A percentile compares a stretch with the other conserved stretches of the same genome.
phyloP scores from a whole-genome alignment of 1,140 invertebrate species.

The Ips nitidus region DNA sequence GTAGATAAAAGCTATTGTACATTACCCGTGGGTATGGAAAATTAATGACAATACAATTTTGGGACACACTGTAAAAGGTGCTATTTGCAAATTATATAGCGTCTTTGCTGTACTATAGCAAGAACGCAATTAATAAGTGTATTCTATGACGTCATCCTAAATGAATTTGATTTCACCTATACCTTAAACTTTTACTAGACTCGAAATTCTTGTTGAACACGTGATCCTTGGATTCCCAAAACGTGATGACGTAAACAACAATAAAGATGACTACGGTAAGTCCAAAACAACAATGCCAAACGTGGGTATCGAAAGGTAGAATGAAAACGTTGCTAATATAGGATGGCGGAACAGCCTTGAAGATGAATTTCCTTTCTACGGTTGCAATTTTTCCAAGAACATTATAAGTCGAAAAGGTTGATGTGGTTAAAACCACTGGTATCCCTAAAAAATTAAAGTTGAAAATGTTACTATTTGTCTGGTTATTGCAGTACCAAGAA shows the following conservation, averaged over 20 bases:
- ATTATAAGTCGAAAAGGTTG: background rate
- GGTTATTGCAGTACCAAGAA: no score
- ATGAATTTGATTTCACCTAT: background rate
- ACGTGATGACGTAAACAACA: slow-evolving; percentile 34
- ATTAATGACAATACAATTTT: no score
- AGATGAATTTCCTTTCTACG: slow-evolving; percentile 62
- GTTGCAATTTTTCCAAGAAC: slow-evolving; percentile 59
- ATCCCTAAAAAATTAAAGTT: background rate
- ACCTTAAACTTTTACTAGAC: slow-evolving; percentile 16
- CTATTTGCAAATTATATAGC: no score
- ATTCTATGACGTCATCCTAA: no score
- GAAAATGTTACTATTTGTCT: no score
- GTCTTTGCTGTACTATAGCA: no score
- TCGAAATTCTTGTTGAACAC: slow-evolving; percentile 23
- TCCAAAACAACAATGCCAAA: slow-evolving; percentile 41
- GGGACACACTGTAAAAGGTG: no score
- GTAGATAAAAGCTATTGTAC: no score
- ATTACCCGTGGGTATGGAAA: no score
- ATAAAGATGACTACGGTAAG: slow-evolving; percentile 33
- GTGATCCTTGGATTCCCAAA: slow-evolving; percentile 42
- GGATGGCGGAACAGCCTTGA: slow-evolving; percentile 63
- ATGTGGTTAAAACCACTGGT: background rate
- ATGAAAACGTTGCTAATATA: slow-evolving; percentile 64
- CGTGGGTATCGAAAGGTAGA: slow-evolving; percentile 56
- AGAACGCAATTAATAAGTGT: no score